A percentile compares a stretch with the other conserved stretches of the same genome.
phyloP scores from a whole-genome alignment of 2,113 vertebrate genomes.

The Sebastes schlegelii region DNA sequence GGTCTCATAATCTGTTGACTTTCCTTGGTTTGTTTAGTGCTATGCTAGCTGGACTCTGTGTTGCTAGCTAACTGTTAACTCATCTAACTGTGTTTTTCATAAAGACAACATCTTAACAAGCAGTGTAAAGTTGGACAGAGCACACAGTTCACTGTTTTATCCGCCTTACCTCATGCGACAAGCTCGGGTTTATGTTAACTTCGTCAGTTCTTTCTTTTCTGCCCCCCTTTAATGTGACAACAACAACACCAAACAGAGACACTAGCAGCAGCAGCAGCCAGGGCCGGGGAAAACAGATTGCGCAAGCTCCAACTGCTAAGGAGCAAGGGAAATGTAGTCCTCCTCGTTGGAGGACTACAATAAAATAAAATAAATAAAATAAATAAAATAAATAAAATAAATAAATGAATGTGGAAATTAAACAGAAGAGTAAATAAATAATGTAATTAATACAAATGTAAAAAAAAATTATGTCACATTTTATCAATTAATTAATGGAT shows the following conservation, averaged over 20 bases:
- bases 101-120: constrained; percentile 1
- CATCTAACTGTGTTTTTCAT: constrained; percentile 32
- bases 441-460: no score
- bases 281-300: constrained; percentile 74
- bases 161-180: constrained; percentile 80
- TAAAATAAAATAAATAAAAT: no score
- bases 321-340: constrained; percentile 71
- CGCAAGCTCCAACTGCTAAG: constrained; percentile 69
- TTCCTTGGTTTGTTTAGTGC: constrained; percentile 29
- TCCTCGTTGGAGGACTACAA: neutral
- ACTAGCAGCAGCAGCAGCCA: constrained; percentile 34
- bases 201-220: constrained; percentile 45
- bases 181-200: constrained; percentile 34
- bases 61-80: constrained; percentile 58
- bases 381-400: no score
- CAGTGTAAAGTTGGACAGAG: neutral
- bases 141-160: no score
- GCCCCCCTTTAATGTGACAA: constrained; percentile 47
- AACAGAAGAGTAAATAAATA: no score
- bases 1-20: neutral
- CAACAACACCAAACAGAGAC: constrained; percentile 68
- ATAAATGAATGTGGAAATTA: no score
- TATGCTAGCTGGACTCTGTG: constrained; percentile 48
- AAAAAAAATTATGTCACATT: no score
- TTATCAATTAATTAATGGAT: no score